Evolutionary conservation across 2,888 invertebrate species (phyloP).

Genomic region (Sturmia bella): DNA sequence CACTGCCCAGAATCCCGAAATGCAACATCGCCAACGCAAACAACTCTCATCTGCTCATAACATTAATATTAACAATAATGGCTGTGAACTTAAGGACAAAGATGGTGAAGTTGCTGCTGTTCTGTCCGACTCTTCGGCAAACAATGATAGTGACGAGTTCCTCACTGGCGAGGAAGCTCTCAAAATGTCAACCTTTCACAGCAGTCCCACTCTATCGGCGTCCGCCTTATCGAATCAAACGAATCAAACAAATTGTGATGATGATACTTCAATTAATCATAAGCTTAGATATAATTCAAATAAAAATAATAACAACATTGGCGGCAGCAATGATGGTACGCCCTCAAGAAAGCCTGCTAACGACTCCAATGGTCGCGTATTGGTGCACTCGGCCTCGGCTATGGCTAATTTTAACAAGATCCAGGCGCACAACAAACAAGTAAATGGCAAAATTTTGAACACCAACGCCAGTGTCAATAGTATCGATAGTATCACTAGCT

Average conservation of each 20-base stretch:
- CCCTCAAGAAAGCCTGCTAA: constrained; percentile 47
- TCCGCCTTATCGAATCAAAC: constrained; percentile 78
- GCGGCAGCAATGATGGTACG: constrained; percentile 60
- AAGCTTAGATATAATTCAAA: constrained; percentile 69
- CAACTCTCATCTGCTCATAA: constrained; percentile 71
- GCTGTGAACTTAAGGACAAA: constrained; percentile 70
- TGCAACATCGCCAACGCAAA: constrained; percentile 80
- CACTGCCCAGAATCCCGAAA: constrained; percentile 74
- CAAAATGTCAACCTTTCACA: constrained; percentile 75
- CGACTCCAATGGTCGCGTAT: constrained; percentile 50
- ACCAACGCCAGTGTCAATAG: constrained; percentile 71
- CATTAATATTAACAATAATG: constrained; percentile 73
- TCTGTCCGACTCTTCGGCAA: constrained; percentile 48
- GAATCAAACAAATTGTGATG: constrained; percentile 78
- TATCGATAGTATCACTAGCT: constrained; percentile 72
- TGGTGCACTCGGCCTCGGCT: constrained; percentile 64
- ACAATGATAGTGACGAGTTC: constrained; percentile 75
- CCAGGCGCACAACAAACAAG: constrained; percentile 39
- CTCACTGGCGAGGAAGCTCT: constrained; percentile 74
- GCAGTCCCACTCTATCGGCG: constrained; percentile 75
- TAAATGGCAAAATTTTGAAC: constrained; percentile 66
- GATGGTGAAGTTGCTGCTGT: constrained; percentile 70
- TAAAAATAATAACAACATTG: constrained; percentile 64
- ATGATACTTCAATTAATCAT: constrained; percentile 72
- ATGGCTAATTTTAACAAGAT: constrained; percentile 52